Evolutionary conservation across 1,140 invertebrate species (phyloP), one percentile per base, ranked within the genome.

Genomic region (Proctacanthus coquilletti): DNA sequence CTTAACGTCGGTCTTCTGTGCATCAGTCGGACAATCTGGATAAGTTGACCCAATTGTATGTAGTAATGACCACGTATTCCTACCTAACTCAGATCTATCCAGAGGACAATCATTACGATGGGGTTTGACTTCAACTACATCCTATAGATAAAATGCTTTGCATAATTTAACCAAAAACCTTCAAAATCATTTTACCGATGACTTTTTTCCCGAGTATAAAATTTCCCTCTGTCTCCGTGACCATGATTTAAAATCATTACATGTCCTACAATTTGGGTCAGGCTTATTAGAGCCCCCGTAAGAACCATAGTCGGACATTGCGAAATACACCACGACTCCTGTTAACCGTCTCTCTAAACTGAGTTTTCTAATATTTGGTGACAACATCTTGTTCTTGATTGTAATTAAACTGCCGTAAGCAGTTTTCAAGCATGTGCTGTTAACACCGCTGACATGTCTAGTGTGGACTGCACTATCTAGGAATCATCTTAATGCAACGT

Each of bases 21-120:
- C 49, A n/a, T 58, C 51, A 1, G 74, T 74, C 0, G 95, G 93
- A 45, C 81, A 75, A 10, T 86, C 75, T 0, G 95, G 92, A 66
- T 84, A 98, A 60, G 93, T 86, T 1, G 91, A 89, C 4, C 91
- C 89, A 77, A 98, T 94, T 11, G 94, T 92, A 54, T 99, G 95
- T 0, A 99, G 66, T 46, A 98, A 78, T 25, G 80, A 77, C 95
- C 95, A 99, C 4, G 93, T 79, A 21, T 71, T 69, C 9, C 64
- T 66, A 4, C 82, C 82, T 39, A 80, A 53, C 42, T 79, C 72
- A 45, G 80, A 74, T 49, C 77, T 82, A 52, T 85, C 81, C 27
- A 85, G 49, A 2, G 84, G 84, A 60, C 84, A 87, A 46, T 83
- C 70, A 2, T 63, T 47, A 8, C 45, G 44, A 0, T 23, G 42